These are phyloP conservation scores for Napeogenes sylphis DNA, from an alignment of 2,888 invertebrate genomes.

Conservation along the genomic window DNA sequence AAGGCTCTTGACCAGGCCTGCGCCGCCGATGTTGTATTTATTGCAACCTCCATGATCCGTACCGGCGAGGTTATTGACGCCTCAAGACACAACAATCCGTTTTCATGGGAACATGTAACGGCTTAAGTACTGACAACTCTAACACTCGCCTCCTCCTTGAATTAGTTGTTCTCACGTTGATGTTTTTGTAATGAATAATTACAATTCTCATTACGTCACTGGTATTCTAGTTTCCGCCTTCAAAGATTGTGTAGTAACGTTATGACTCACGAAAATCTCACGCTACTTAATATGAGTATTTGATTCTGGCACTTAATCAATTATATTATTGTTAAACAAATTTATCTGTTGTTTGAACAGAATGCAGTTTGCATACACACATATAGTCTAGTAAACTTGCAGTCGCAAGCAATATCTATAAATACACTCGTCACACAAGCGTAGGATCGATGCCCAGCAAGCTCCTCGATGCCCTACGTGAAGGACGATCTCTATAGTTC, in stretches of 20 bases:
- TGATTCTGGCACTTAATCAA: conserved; percentile 7
- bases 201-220: conserved; percentile 76
- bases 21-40: conserved; percentile 73
- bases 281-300: conserved; percentile 48
- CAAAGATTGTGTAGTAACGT: conserved; percentile 68
- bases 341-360: conserved; percentile 25
- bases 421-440: conserved; percentile 66
- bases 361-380: conserved; percentile 37
- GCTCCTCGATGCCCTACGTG: conserved; percentile 68
- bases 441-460: conserved; percentile 66
- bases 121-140: conserved; percentile 44
- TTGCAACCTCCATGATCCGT: conserved; percentile 76
- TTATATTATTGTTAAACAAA: conserved; percentile 4
- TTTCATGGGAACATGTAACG: conserved; percentile 56
- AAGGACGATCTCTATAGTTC: conserved; percentile 66
- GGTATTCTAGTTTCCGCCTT: conserved; percentile 72
- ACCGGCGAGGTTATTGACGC: conserved; percentile 76
- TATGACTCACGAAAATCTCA: conserved; percentile 71
- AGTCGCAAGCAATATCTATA: conserved; percentile 57
- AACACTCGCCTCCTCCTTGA: conserved; percentile 66
- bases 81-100: conserved; percentile 55
- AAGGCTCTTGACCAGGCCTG: conserved; percentile 77
- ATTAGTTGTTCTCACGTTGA: conserved; percentile 71
- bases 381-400: conserved; percentile 41
- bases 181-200: conserved; percentile 69